Evolutionary conservation across 2,797 vertebrate genomes (phyloP), one percentile per base, ranked within the genome.

Genomic region (Catamblyrhynchus diadema): DNA sequence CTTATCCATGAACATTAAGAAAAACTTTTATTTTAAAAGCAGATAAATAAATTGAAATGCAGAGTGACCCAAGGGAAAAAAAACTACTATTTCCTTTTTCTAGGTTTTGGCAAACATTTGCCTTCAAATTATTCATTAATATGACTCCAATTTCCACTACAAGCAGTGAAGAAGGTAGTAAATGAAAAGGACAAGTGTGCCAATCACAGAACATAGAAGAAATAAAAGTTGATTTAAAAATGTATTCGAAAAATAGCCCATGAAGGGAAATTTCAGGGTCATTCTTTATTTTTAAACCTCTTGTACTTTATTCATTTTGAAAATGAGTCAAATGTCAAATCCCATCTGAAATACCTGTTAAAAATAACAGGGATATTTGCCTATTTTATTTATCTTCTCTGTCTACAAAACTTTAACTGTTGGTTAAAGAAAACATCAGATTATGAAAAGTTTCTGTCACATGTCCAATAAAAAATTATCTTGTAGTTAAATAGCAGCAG

Each of bases 151-250:
- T 27, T 28, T 89, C 60, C 47, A 86, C 66, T 91, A 81, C 84
- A 94, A 94, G 64, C 57, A 87, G 32, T 45, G 56, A 93, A 85
- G 75, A 82, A 69, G 57, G 74, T 64, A 65, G 71, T 81, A 95
- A 93, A 94, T 50, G 54, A 92, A 91, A 92, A 92, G 70, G 50
- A 73, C 32, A 85, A 72, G 42, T 20, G 22, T 82, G 87, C 45
- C 77, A 90, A 78, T 83, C 87, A 94, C 74, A 90, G 51, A 77
- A 91, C 48, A 66, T 3, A 91, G 62, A 23, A 74, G 4, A 91
- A 95, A 96, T 60, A 91, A 75, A 91, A 57, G 61, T 33, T 45
- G 60, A 54, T 88, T 86, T 81, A 3, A 93, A 85, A 92, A 66
- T 6, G 12, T 4, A 25, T 61, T 75, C 93, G 84, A 82, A 89